Evolutionary conservation across 2,888 invertebrate genomes (phyloP), one percentile per base, ranked within the genome.

Genomic region (Perizoma flavofasciatum): DNA sequence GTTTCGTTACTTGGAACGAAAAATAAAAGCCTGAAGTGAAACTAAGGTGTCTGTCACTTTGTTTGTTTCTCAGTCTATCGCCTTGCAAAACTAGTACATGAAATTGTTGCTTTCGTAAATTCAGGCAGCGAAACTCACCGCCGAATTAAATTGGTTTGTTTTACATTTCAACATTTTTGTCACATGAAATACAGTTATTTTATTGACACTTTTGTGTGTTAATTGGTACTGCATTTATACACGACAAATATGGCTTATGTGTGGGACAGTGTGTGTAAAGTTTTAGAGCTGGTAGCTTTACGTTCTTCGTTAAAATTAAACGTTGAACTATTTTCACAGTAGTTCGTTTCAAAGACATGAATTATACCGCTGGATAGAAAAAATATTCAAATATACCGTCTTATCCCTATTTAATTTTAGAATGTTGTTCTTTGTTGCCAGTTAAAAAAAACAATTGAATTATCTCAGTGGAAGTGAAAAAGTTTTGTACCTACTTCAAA

Each of bases 221-320:
- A 90, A 90, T 88, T 87, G 81, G 73, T 72, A 76, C 78, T 83
- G 82, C 83, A 85, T 87, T 84, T 81, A 79, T 78, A 78, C 76
- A 72, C 73, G 70, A 70, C 69, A 64, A 67, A 72, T 73, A 66
- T 67, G 68, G 68, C 62, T 61, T 66, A 75, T 71, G 72, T 54
- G 72, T 68, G 69, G 74, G 49, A 55, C 88, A 88, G 88, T 88
- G 63, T 69, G 74, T 76, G 80, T 75, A 74, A 76, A 68, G 80
- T 76, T 78, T 81, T 73, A 73, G 69, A 49, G 67, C 75, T 67
- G 78, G 69, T 72, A 79, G 79, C 79, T 81, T 70, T 70, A 64
- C 59, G 61, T 73, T 63, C 66, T 54, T 59, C 54, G 50, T 59
- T 37, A 49, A 57, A 62, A 49, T 49, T 46, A n/a, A 34, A 11